Percentiles rank a stretch among this genome's conserved stretches.
Evolutionary conservation across 2,797 vertebrate genomes (phyloP).

Genomic region (Gymnoscopelus braueri): DNA sequence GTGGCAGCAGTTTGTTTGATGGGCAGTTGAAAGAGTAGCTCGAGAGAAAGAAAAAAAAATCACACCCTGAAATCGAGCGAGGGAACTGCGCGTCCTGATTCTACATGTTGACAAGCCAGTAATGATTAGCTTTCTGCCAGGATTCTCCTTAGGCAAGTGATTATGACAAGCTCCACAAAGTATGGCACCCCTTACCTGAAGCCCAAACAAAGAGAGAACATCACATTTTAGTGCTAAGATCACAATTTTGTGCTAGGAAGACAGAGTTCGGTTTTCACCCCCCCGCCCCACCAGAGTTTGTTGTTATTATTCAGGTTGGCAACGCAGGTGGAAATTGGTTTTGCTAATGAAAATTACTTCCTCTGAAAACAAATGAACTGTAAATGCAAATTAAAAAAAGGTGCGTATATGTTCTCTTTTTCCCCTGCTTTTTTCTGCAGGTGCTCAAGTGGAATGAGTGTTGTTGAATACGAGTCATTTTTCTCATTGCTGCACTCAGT

Average conservation of each 20-base stretch:
- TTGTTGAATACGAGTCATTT: conserved; percentile 66
- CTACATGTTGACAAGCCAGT: conserved; percentile 56
- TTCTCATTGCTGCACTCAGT: conserved; percentile 46
- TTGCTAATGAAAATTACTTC: conserved; percentile 76
- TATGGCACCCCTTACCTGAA: conserved; percentile 76
- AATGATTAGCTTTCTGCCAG: conserved; percentile 69
- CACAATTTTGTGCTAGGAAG: conserved; percentile 53
- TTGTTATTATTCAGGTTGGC: conserved; percentile 68
- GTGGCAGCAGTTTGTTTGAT: conserved; percentile 54
- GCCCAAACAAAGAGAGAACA: conserved; percentile 71
- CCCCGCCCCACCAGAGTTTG: conserved; percentile 34
- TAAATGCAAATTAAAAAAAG: conserved; percentile 62
- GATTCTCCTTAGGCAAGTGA: conserved; percentile 70
- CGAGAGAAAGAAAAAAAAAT: conserved; percentile 34
- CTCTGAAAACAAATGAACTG: conserved; percentile 69
- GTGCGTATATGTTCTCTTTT: conserved; percentile 36
- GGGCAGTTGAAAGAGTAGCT: conserved; percentile 60
- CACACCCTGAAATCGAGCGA: conserved; percentile 57
- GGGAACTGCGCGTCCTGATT: conserved; percentile 28
- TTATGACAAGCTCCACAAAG: conserved; percentile 69
- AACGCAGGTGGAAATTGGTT: conserved; percentile 66
- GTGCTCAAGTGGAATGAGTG: conserved; percentile 56
- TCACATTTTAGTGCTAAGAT: conserved; percentile 7
- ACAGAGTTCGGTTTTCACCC: not conserved
- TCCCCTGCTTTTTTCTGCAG: conserved; percentile 26